phyloP scores from a whole-genome alignment of 2,797 vertebrate genomes.

The Halcyon leucocephala region DNA sequence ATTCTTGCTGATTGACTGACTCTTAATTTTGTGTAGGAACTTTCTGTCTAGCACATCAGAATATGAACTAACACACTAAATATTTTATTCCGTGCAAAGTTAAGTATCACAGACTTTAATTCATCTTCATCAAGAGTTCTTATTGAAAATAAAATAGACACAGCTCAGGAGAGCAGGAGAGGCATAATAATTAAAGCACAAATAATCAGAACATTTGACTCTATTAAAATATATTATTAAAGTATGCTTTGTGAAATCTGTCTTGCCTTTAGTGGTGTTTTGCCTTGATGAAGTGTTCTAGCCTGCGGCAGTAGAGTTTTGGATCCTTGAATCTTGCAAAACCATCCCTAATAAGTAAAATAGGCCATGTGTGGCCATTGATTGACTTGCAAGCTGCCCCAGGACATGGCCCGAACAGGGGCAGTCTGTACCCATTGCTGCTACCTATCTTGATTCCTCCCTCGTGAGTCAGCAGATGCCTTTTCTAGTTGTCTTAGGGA shows the following conservation, averaged over 20 bases:
- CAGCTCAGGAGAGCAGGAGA: background rate
- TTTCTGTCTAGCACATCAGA: background rate
- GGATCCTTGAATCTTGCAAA: background rate
- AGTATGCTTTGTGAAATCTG: background rate
- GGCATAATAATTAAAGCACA: background rate
- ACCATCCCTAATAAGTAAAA: too few relatives aligned
- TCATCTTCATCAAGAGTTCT: background rate
- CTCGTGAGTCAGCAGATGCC: background rate
- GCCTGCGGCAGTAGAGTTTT: background rate
- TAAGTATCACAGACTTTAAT: slow-evolving; percentile 4
- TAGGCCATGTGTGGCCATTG: too few relatives aligned
- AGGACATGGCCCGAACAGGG: background rate
- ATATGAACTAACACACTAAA: background rate
- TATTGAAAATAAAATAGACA: background rate
- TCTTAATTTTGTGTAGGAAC: background rate
- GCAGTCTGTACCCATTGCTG: accelerated
- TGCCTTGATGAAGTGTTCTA: background rate
- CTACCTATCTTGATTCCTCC: too few relatives aligned
- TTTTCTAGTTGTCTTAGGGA: background rate
- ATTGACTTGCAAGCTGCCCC: too few relatives aligned
- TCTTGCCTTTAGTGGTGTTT: background rate
- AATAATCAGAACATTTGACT: background rate
- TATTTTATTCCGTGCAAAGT: slow-evolving; percentile 28
- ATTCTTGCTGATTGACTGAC: background rate
- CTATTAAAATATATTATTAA: slow-evolving; percentile 6